phyloP scores from a whole-genome alignment of 2,888 invertebrate species.

The Volucella inanis region DNA sequence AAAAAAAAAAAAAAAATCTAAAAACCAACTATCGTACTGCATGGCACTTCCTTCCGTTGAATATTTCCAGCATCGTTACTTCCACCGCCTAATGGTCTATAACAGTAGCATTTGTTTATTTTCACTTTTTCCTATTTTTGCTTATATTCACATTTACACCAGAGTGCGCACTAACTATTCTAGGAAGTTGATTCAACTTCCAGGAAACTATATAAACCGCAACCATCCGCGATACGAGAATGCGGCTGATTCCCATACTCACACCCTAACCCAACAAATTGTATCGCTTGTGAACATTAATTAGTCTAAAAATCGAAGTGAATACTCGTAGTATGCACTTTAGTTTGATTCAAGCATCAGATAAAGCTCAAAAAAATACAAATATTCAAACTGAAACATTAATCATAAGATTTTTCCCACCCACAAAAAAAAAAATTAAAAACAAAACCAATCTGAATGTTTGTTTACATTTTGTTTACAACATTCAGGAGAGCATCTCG shows the following conservation, averaged over 20 bases:
- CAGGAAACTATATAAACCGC: constrained; percentile 60
- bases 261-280: neutral
- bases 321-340: constrained; percentile 31
- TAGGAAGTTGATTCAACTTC: constrained; percentile 67
- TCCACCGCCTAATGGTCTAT: constrained; percentile 40
- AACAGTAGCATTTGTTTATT: constrained; percentile 51
- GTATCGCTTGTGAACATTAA: constrained; percentile 43
- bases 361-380: constrained; percentile 9
- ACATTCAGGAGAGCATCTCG: constrained; percentile 26
- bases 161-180: constrained; percentile 37
- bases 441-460: neutral
- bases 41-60: constrained; percentile 49
- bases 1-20: neutral
- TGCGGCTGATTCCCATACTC: constrained; percentile 46
- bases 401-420: constrained; percentile 63
- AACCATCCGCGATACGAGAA: constrained; percentile 36
- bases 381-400: constrained; percentile 51
- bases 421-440: constrained; percentile 8
- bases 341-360: constrained; percentile 24
- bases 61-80: constrained; percentile 8
- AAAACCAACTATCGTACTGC: neutral
- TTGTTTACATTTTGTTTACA: constrained; percentile 50
- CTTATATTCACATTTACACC: constrained; percentile 28
- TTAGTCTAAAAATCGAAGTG: constrained; percentile 37
- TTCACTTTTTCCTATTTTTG: constrained; percentile 1